phyloP scores from a whole-genome alignment of 1,140 invertebrate species.

The Dendroctonus valens region DNA sequence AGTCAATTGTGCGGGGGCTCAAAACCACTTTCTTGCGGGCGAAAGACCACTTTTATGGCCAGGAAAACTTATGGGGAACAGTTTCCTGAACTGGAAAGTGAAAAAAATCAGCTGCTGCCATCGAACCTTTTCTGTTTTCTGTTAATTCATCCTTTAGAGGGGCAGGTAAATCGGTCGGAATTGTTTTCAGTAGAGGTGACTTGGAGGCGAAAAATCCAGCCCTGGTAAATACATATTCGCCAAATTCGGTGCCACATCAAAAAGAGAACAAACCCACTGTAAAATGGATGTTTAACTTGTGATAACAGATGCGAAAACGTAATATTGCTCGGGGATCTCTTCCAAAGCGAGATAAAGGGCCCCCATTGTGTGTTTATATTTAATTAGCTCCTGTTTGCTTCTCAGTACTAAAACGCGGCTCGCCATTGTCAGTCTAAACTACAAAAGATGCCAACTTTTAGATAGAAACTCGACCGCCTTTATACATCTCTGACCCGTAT shows the following conservation, averaged over 20 bases:
- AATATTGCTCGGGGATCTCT: conserved; percentile 36
- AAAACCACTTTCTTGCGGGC: conserved; percentile 6
- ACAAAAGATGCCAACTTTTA: conserved; percentile 27
- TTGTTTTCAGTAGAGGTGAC: too few relatives aligned
- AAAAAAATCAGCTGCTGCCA: neutral
- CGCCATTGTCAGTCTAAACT: conserved; percentile 12
- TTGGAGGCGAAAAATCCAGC: too few relatives aligned
- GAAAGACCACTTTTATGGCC: conserved; percentile 5
- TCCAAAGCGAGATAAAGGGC: conserved; percentile 31
- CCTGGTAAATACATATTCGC: neutral
- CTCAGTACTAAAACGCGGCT: neutral
- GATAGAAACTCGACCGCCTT: conserved; percentile 20
- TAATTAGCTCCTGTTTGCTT: conserved; percentile 39
- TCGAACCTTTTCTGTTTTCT: too few relatives aligned
- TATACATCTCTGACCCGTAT: too few relatives aligned
- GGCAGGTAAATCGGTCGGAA: too few relatives aligned
- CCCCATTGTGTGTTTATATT: conserved; percentile 44
- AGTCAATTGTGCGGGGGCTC: conserved; percentile 26
- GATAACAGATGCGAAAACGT: conserved; percentile 42
- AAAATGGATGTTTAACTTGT: conserved; percentile 48
- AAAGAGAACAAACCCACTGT: conserved; percentile 42
- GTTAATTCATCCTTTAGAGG: too few relatives aligned
- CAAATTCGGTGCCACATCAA: conserved; percentile 31
- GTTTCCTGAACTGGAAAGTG: neutral
- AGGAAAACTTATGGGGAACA: neutral